Percentiles rank a stretch among this genome's conserved stretches.
phyloP scores from a whole-genome alignment of 2,888 invertebrate genomes.

The Melipona beecheii region DNA sequence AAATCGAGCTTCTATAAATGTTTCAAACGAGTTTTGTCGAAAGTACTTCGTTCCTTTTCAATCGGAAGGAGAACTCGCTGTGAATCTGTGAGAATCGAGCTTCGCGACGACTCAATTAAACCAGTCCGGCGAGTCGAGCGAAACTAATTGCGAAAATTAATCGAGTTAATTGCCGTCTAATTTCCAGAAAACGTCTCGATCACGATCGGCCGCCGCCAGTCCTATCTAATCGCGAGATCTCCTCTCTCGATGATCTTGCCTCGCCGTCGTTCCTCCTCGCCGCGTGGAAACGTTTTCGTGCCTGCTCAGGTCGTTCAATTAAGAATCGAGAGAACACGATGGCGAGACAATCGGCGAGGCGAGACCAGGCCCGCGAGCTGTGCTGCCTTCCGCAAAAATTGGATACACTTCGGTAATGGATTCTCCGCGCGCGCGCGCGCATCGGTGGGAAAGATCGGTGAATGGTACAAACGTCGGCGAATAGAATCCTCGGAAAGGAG shows the following conservation, averaged over 20 bases:
- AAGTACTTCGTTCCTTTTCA: not conserved
- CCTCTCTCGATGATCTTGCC: conserved; percentile 25
- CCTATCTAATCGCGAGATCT: conserved; percentile 32
- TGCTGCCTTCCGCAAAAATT: conserved; percentile 34
- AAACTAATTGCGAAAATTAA: conserved; percentile 36
- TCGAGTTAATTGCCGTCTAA: conserved; percentile 48
- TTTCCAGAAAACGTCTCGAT: conserved; percentile 33
- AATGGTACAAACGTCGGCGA: conserved; percentile 48
- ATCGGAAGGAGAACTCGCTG: not conserved
- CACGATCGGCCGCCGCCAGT: conserved; percentile 6
- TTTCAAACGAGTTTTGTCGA: no score
- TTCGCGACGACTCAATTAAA: conserved; percentile 31
- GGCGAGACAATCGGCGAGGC: conserved; percentile 37
- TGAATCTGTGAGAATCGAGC: not conserved
- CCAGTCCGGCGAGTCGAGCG: not conserved
- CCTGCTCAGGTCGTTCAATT: conserved; percentile 44
- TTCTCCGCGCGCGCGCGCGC: not conserved
- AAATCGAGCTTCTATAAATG: not conserved
- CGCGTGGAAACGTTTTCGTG: conserved; percentile 18
- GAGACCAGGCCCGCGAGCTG: conserved; percentile 29
- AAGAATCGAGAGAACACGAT: conserved; percentile 39
- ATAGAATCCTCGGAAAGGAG: conserved; percentile 69
- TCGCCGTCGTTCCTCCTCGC: not conserved
- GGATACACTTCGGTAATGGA: conserved; percentile 33
- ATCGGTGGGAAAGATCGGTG: conserved; percentile 27